Base-by-base conservation (phyloP, 2,888 invertebrate species). In the Cryptocheilus praepositus region DNA sequence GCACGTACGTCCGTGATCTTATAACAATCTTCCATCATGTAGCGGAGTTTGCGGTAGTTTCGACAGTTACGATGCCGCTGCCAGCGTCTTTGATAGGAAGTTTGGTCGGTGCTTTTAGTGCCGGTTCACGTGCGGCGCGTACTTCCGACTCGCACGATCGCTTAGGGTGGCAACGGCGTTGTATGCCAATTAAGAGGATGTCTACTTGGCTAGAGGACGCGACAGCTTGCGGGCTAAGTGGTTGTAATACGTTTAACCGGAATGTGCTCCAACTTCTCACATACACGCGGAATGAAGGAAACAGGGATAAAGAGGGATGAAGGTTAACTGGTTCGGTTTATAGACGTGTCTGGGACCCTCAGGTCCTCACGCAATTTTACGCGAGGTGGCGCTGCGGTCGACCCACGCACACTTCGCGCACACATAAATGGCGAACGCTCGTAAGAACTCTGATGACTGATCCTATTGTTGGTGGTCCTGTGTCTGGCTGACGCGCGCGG, bases 161-260 rank as follows among this genome's bases (percentile, higher is more conserved):
- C 80, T 77, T 74, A 74, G 66, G 71, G 63, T 68, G 66, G 60
- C 61, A 67, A 72, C 69, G 69, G 72, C 81, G 80, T 81, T 83
- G 80, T 81, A 79, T 82, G 83, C 83, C 84, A 83, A 86, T 86
- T 86, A 84, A 83, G 82, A 82, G 81, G 80, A 82, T 77, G 82
- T 82, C 82, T 84, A 64, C 70, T 46, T 21, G 55, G 62, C 63
- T 70, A 56, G 71, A 77, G 81, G 73, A 75, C 77, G 76, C 79
- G 77, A 80, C 81, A 81, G 84, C 82, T 85, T 81, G 81, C 64
- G 77, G 82, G 76, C 79, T 81, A 82, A 85, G 85, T 83, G 83
- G 81, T 83, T 81, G 81, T 85, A 85, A 84, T 85, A 85, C 84
- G 82, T 86, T 85, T 82, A 85, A 78, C 78, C 68, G 74, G 77